Conservation (phyloP, 2,797 vertebrate species). For the Smutsia gigantea region DNA sequence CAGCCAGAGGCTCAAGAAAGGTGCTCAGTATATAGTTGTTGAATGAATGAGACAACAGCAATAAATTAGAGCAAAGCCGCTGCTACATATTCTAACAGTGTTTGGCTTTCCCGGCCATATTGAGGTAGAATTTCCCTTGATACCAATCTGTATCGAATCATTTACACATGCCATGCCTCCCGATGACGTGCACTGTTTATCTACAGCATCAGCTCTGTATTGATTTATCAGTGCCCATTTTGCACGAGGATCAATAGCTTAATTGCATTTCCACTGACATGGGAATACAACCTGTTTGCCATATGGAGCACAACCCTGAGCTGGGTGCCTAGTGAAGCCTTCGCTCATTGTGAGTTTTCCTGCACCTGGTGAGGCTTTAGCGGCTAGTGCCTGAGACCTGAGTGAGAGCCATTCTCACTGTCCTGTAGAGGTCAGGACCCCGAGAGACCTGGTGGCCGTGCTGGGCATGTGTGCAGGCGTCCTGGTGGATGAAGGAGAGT, state of each 20-base stretch:
- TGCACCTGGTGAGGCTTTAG: not conserved
- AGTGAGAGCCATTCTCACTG: rapidly evolving
- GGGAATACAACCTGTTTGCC: slow-evolving; percentile 50
- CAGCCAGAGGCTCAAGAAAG: not conserved
- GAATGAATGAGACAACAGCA: not conserved
- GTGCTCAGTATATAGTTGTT: not conserved
- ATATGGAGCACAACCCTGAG: not conserved
- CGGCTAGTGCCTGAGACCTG: not conserved
- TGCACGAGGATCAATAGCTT: slow-evolving; percentile 72
- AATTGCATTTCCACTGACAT: slow-evolving; percentile 42
- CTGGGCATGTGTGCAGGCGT: not conserved
- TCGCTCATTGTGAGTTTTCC: not conserved
- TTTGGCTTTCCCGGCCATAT: not conserved
- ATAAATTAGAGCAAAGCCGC: not conserved
- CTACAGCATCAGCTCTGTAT: slow-evolving; percentile 54
- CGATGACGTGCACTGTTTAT: slow-evolving; percentile 34
- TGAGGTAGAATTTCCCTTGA: slow-evolving; percentile 37
- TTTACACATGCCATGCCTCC: not conserved
- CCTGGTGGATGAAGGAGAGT: not conserved
- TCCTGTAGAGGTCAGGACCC: not conserved
- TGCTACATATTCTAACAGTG: not conserved
- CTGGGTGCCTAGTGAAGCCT: not conserved
- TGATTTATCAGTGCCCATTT: slow-evolving; percentile 76
- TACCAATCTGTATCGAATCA: not conserved
- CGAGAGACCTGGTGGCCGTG: rapidly evolving